phyloP scores from a whole-genome alignment of 2,797 vertebrate genomes.

The Falco biarmicus region DNA sequence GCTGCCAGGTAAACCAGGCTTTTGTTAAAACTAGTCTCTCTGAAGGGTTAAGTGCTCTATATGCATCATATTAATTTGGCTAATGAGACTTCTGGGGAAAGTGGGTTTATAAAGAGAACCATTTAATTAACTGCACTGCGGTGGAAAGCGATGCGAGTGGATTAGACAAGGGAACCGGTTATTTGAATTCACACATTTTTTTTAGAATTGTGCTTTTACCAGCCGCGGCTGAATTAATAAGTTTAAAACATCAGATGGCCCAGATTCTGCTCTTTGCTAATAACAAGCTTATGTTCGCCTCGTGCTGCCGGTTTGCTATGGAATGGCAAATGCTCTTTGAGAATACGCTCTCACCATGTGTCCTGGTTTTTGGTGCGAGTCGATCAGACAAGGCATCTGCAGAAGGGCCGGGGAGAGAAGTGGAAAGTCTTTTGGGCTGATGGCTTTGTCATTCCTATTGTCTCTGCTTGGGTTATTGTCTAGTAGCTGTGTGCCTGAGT shows the following conservation, averaged over 20 bases:
- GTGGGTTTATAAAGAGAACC: slow-evolving; percentile 32
- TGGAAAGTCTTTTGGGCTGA: background rate
- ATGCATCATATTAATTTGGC: slow-evolving; percentile 50
- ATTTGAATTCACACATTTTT: slow-evolving; percentile 6
- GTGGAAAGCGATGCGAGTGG: background rate
- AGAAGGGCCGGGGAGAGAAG: background rate
- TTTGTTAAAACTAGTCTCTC: background rate
- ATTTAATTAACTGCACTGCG: slow-evolving; percentile 51
- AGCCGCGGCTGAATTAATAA: slow-evolving; percentile 41
- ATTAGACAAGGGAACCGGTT: background rate
- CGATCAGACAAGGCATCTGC: background rate
- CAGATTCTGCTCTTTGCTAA: slow-evolving; percentile 20
- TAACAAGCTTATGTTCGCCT: background rate
- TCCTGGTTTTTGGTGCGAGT: background rate
- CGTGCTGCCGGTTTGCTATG: background rate
- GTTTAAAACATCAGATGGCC: slow-evolving; percentile 44
- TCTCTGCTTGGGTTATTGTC: background rate
- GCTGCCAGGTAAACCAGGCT: slow-evolving; percentile 12
- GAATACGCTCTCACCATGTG: accelerated
- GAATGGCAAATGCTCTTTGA: background rate
- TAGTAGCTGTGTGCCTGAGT: background rate
- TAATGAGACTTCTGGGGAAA: slow-evolving; percentile 59
- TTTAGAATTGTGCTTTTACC: slow-evolving; percentile 39
- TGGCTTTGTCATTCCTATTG: background rate
- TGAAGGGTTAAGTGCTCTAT: slow-evolving; percentile 37